Conservation (phyloP, 2,888 invertebrate species). For the Phyllotreta striolata region DNA sequence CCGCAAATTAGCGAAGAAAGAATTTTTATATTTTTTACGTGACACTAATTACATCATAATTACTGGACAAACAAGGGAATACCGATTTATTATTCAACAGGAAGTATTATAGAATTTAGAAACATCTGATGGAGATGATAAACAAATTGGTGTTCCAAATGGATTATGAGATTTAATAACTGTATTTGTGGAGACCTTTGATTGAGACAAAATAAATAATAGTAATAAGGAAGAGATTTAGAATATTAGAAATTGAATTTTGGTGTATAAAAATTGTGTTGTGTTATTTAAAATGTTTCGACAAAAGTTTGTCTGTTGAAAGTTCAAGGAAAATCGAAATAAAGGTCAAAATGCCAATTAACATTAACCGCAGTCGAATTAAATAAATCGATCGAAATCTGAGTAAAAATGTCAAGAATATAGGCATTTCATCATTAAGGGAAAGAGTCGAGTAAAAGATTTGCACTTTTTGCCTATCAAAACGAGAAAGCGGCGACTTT, state of each 20-base stretch:
- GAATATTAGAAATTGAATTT: no score
- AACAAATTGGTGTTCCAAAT: not conserved
- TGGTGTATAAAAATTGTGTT: not conserved
- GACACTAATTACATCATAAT: slow-evolving; percentile 11
- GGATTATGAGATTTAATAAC: slow-evolving; percentile 4
- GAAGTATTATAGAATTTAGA: slow-evolving; percentile 5
- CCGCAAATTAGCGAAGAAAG: slow-evolving; percentile 17
- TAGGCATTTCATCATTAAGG: slow-evolving; percentile 25
- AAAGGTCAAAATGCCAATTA: slow-evolving; percentile 29
- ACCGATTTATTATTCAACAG: slow-evolving; percentile 7
- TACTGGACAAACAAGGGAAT: slow-evolving; percentile 1
- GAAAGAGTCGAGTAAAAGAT: slow-evolving; percentile 20
- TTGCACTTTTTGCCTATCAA: slow-evolving; percentile 8
- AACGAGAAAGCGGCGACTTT: not conserved
- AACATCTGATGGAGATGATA: not conserved
- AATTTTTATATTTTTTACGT: slow-evolving; percentile 8
- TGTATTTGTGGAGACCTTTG: not conserved
- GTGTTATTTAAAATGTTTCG: not conserved
- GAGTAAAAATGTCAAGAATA: slow-evolving; percentile 25
- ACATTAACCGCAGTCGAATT: not conserved
- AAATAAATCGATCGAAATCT: slow-evolving; percentile 27
- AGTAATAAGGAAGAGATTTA: no score
- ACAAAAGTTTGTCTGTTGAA: no score
- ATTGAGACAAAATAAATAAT: no score
- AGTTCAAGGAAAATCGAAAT: not conserved